Evolutionary conservation across 2,888 invertebrate genomes (phyloP).

Genomic region (Xestobium rufovillosum): DNA sequence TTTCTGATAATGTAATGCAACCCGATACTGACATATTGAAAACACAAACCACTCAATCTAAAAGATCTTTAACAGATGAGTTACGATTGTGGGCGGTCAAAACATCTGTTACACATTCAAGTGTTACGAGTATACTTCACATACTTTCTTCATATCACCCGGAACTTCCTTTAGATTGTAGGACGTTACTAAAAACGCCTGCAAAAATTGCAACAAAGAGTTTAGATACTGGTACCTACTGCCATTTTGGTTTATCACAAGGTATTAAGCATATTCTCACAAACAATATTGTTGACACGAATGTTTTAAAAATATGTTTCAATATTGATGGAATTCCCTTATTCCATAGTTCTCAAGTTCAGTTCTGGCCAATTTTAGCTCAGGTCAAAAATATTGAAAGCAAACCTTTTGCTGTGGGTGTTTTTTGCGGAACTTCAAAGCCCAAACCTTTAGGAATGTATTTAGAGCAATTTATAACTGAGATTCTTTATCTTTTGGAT

Average conservation of each 20-base stretch:
- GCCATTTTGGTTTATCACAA: constrained; percentile 16
- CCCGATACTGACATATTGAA: too few species aligned
- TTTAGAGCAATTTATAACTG: constrained; percentile 20
- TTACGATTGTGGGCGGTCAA: constrained; percentile 11
- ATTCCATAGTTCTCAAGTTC: constrained; percentile 12
- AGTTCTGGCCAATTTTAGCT: constrained; percentile 18
- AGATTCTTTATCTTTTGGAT: too few species aligned
- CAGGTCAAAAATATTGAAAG: too few species aligned
- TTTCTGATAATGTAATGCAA: too few species aligned
- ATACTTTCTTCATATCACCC: constrained; percentile 17
- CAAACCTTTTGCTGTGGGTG: constrained; percentile 18
- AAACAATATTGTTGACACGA: constrained; percentile 1
- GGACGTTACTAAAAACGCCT: constrained; percentile 16
- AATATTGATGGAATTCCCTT: constrained; percentile 19
- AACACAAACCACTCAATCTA: too few species aligned
- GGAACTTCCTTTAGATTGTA: constrained; percentile 15
- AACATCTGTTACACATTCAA: constrained; percentile 6
- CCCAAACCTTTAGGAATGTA: constrained; percentile 16
- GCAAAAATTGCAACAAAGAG: constrained; percentile 7
- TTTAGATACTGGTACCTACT: constrained; percentile 15
- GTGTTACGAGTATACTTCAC: constrained; percentile 14
- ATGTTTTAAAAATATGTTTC: constrained; percentile 12
- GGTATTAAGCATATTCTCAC: constrained; percentile 7
- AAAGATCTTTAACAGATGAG: too few species aligned
- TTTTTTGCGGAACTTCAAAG: constrained; percentile 21